A percentile compares a stretch with the other conserved stretches of the same genome.
Conservation (phyloP, 1,140 invertebrate species). For the Ceratosolen solmsi region DNA sequence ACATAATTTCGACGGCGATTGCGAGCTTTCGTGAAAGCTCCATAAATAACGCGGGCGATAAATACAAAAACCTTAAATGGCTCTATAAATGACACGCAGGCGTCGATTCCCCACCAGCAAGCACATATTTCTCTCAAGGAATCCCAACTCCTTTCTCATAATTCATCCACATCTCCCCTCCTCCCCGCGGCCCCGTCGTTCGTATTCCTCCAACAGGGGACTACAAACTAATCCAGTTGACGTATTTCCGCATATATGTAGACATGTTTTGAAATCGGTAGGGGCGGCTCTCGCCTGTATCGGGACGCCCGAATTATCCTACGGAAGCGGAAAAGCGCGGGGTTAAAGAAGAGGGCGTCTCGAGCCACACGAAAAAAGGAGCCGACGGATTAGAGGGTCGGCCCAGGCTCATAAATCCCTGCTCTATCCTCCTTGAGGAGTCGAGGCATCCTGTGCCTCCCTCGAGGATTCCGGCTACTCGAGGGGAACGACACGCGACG, state of each 20-base stretch:
- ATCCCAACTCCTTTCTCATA: background rate
- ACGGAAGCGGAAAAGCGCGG: background rate
- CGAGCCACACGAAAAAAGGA: background rate
- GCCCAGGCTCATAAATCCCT: background rate
- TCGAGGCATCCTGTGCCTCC: no score
- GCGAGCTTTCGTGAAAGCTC: no score
- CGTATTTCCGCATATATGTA: background rate
- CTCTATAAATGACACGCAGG: background rate
- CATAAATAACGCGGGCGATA: background rate
- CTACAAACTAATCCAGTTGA: no score
- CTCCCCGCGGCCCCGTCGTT: no score
- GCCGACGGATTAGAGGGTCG: background rate
- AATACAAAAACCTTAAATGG: conserved; percentile 10
- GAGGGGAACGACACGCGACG: conserved; percentile 1
- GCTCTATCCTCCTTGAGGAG: background rate
- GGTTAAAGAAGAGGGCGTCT: background rate
- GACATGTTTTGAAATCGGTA: background rate
- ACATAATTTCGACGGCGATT: no score
- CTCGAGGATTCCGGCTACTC: background rate
- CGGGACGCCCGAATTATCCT: background rate
- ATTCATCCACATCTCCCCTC: background rate
- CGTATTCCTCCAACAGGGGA: no score
- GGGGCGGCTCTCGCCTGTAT: background rate
- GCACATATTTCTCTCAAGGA: background rate
- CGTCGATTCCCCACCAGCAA: background rate